Evolutionary conservation across 2,888 invertebrate species (phyloP).

Genomic region (Acanthosoma haemorrhoidale): DNA sequence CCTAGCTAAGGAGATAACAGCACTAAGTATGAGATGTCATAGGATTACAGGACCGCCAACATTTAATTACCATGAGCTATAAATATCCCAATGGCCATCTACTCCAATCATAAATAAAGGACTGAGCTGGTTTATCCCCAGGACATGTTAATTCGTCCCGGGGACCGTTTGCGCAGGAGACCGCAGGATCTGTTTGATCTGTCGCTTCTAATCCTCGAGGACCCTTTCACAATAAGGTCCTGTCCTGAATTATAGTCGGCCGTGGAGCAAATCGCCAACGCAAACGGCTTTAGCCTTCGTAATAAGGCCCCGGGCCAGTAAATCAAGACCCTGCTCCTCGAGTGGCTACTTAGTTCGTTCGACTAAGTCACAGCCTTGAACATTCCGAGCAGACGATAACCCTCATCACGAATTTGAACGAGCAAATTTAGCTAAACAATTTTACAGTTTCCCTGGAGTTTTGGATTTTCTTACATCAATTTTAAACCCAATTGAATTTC

Average conservation of each 20-base stretch:
- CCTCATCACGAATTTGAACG: too few species aligned
- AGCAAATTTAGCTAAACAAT: too few species aligned
- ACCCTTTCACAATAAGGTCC: slow-evolving; percentile 12
- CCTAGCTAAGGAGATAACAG: background rate
- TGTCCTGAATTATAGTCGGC: slow-evolving; percentile 7
- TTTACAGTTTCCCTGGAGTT: too few species aligned
- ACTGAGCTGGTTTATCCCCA: too few species aligned
- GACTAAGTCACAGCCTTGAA: too few species aligned
- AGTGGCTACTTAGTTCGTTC: too few species aligned
- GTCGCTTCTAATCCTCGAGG: background rate
- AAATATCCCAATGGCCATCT: background rate
- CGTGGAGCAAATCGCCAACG: slow-evolving; percentile 8
- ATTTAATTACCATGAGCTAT: background rate
- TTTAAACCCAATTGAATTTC: too few species aligned
- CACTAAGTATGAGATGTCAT: background rate
- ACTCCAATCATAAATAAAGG: slow-evolving; percentile 7
- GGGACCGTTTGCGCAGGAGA: slow-evolving; percentile 1
- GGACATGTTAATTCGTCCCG: slow-evolving; percentile 2
- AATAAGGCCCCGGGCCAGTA: slow-evolving; percentile 9
- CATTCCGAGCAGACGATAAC: too few species aligned
- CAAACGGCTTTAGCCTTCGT: slow-evolving; percentile 5
- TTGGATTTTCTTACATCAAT: too few species aligned
- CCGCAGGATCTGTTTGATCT: slow-evolving; percentile 10
- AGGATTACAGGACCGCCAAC: too few species aligned
- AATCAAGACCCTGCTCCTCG: background rate